Conservation (phyloP, 2,797 vertebrate genomes). For the Myiothlypis coronata region DNA sequence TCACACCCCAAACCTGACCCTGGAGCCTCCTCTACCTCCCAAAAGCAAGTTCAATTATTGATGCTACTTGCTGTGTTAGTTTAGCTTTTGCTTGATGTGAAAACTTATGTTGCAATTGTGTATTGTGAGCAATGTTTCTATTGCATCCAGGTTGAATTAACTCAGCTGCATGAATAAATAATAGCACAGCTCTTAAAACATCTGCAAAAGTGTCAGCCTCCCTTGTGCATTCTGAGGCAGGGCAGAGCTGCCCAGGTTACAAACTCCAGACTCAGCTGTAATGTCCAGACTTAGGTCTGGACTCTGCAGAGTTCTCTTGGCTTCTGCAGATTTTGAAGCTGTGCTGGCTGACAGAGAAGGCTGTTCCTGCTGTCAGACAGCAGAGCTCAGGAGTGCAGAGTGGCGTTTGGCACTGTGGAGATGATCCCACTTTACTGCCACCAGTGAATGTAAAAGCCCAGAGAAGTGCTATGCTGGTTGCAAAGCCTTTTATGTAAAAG, state of each 20-base stretch:
- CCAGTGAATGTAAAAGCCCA: neutral
- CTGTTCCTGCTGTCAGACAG: neutral
- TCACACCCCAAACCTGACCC: neutral
- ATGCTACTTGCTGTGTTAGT: constrained; percentile 16
- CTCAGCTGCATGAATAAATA: constrained; percentile 48
- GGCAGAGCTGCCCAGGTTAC: neutral
- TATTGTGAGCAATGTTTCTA: constrained; percentile 29
- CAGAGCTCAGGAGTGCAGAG: neutral
- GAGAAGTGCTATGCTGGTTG: neutral
- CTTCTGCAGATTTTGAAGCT: neutral
- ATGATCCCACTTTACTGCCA: neutral
- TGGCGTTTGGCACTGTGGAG: neutral
- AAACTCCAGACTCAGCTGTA: neutral
- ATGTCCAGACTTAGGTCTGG: neutral
- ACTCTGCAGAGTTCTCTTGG: neutral
- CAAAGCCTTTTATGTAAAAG: neutral
- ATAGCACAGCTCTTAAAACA: constrained; percentile 56
- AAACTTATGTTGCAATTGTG: constrained; percentile 27
- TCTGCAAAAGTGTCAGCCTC: neutral
- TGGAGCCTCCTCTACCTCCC: neutral
- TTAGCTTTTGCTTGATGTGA: neutral
- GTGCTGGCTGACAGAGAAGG: neutral
- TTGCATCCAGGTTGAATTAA: constrained; percentile 31
- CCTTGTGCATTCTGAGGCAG: neutral
- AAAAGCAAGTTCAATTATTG: constrained; percentile 33